A percentile compares a stretch with the other conserved stretches of the same genome.
Conservation (phyloP, 2,888 invertebrate genomes). For the Caenorhabditis wallacei region DNA sequence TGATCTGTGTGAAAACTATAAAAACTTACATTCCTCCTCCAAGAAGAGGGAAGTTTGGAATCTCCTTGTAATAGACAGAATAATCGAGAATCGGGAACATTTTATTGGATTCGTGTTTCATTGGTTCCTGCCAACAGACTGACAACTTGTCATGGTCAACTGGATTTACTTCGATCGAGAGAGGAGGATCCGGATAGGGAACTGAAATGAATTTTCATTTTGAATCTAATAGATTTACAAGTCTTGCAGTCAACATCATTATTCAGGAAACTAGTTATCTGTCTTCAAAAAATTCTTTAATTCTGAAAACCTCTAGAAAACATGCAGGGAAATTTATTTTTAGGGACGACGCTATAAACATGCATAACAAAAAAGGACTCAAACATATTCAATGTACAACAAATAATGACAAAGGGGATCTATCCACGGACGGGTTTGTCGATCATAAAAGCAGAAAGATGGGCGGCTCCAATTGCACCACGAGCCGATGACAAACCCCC, state of each 20-base stretch:
- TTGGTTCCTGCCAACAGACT: constrained; percentile 74
- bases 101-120: constrained; percentile 63
- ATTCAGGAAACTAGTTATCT: too few species aligned
- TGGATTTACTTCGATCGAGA: constrained; percentile 72
- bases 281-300: too few species aligned
- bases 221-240: too few species aligned
- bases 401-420: constrained; percentile 9
- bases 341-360: constrained; percentile 46
- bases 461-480: constrained; percentile 33
- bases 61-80: constrained; percentile 77
- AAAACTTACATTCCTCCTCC: constrained; percentile 69
- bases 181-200: constrained; percentile 78
- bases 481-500: constrained; percentile 42
- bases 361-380: constrained; percentile 44
- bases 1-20: too few species aligned
- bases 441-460: constrained; percentile 64
- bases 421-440: constrained; percentile 61
- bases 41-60: constrained; percentile 76
- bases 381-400: constrained; percentile 36
- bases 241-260: too few species aligned
- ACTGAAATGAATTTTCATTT: constrained; percentile 72
- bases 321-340: constrained; percentile 57
- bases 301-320: neutral
- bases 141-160: constrained; percentile 71
- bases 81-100: constrained; percentile 75